Evolutionary conservation across 2,888 invertebrate species (phyloP).

Genomic region (Nesidiocoris tenuis): DNA sequence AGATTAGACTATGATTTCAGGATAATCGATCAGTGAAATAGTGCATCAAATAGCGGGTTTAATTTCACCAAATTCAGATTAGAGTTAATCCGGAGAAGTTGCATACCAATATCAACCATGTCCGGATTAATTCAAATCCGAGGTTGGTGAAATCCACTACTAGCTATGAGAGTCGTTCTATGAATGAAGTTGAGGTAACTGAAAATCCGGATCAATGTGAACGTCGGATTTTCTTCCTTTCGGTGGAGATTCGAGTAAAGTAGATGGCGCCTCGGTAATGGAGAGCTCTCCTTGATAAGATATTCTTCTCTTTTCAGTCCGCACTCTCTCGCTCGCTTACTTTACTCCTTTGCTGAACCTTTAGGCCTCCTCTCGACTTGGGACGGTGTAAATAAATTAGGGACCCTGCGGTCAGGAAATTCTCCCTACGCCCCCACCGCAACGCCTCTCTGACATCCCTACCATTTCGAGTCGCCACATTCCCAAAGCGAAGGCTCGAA

Average conservation of each 20-base stretch:
- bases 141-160: too few relatives aligned
- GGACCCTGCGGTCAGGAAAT: conserved; percentile 42
- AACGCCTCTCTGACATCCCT: background rate
- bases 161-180: too few relatives aligned
- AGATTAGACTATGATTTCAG: too few relatives aligned
- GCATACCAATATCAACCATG: too few relatives aligned
- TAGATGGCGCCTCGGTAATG: conserved; percentile 43
- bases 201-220: conserved; percentile 7
- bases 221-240: conserved; percentile 6
- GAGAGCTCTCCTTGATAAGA: conserved; percentile 43
- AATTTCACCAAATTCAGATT: too few relatives aligned
- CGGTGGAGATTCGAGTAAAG: background rate
- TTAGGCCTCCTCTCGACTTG: background rate
- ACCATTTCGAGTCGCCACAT: background rate
- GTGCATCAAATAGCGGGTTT: too few relatives aligned
- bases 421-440: conserved; percentile 4
- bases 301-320: conserved; percentile 29
- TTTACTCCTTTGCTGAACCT: background rate
- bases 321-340: background rate
- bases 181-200: too few relatives aligned
- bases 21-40: too few relatives aligned
- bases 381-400: conserved; percentile 47
- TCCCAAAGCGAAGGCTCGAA: background rate
- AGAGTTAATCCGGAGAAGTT: too few relatives aligned
- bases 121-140: too few relatives aligned